Percentiles rank a stretch among this genome's conserved stretches.
phyloP scores from a whole-genome alignment of 2,797 vertebrate species.

The Eupleurogrammus muticus region DNA sequence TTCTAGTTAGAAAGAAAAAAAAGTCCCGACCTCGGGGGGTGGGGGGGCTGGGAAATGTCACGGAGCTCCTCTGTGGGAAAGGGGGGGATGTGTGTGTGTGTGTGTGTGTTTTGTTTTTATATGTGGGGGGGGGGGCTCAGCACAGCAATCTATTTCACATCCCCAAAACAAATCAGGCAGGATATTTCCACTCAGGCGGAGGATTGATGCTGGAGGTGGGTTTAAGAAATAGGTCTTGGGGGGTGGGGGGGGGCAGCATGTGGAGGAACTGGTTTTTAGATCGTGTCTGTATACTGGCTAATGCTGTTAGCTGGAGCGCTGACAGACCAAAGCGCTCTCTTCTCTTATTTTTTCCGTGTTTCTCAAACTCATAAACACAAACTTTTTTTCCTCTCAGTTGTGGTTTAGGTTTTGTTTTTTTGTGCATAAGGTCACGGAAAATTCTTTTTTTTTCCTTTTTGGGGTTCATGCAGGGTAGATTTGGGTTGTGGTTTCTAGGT shows the following conservation, averaged over 20 bases:
- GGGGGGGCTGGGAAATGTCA: slow-evolving; percentile 56
- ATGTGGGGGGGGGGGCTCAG: slow-evolving; percentile 67
- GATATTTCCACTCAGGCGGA: slow-evolving; percentile 67
- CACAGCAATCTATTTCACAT: slow-evolving; percentile 68
- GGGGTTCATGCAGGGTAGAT: too few relatives aligned
- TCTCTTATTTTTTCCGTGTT: neutral
- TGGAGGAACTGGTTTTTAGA: slow-evolving; percentile 9
- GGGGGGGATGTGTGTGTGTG: slow-evolving; percentile 22
- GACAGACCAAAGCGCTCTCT: neutral
- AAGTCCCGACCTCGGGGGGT: slow-evolving; percentile 40
- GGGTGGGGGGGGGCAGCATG: neutral
- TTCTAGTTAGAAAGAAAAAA: slow-evolving; percentile 81
- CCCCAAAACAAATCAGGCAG: slow-evolving; percentile 71
- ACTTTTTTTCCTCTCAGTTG: neutral
- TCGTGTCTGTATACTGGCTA: neutral
- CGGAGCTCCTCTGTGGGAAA: slow-evolving; percentile 65
- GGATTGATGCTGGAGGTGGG: slow-evolving; percentile 54
- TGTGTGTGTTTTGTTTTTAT: slow-evolving; percentile 42
- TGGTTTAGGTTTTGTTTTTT: neutral
- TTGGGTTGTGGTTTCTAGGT: too few relatives aligned
- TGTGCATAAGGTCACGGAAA: neutral
- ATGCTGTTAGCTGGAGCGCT: neutral
- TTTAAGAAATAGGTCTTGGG: slow-evolving; percentile 19
- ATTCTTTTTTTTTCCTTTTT: neutral
- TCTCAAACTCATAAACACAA: too few relatives aligned